Percentiles rank a stretch among this genome's conserved stretches.
These are phyloP conservation scores for Furcula furcula DNA, from an alignment of 2,888 invertebrate genomes.

Conservation along the genomic window DNA sequence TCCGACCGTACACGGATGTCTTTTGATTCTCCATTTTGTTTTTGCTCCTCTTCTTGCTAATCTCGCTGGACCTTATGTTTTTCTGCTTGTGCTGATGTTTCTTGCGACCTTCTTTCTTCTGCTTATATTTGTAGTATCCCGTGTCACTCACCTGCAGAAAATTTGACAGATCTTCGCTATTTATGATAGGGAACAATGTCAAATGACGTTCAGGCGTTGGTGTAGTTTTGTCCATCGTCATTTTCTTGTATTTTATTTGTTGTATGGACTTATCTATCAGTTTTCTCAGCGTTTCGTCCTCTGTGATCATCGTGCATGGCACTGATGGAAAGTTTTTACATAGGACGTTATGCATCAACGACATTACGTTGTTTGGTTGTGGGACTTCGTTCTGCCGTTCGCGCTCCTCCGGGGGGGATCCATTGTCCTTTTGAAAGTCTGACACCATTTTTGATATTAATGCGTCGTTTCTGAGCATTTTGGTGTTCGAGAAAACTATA, in stretches of 20 bases:
- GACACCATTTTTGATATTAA: constrained; percentile 68
- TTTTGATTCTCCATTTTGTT: constrained; percentile 31
- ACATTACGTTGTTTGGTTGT: constrained; percentile 35
- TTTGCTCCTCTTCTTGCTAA: constrained; percentile 18
- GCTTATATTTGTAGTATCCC: constrained; percentile 19
- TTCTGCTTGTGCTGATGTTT: too few relatives aligned
- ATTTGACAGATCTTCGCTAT: constrained; percentile 60
- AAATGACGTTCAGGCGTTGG: constrained; percentile 33
- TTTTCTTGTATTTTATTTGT: constrained; percentile 57
- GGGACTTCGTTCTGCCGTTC: constrained; percentile 8
- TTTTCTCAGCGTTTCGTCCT: constrained; percentile 48
- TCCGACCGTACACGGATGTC: constrained; percentile 44
- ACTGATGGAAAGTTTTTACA: constrained; percentile 66
- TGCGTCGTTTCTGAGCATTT: constrained; percentile 64
- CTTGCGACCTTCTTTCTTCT: constrained; percentile 10
- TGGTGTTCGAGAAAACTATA: constrained; percentile 28
- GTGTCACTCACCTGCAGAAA: constrained; percentile 46
- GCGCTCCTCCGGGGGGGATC: constrained; percentile 3
- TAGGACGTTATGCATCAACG: constrained; percentile 61
- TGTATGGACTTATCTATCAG: constrained; percentile 63
- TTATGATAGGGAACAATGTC: constrained; percentile 52
- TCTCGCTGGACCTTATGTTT: constrained; percentile 30
- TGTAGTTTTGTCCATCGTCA: constrained; percentile 43
- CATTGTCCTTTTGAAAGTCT: constrained; percentile 59
- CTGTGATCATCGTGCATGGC: constrained; percentile 58